Conservation (phyloP, 1,140 invertebrate genomes). For the Aphis craccivora region DNA sequence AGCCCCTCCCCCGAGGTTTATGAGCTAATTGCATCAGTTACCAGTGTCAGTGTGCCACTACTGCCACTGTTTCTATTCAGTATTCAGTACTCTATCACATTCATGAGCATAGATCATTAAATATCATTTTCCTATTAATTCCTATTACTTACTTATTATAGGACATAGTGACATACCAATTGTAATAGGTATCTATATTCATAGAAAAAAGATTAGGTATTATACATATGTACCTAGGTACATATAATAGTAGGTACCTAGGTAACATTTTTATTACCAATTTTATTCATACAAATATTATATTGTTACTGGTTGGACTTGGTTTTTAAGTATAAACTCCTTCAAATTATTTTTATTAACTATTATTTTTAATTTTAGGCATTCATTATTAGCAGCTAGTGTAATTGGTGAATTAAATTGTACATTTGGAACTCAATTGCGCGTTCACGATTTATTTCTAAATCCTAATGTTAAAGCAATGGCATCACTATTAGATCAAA, state of each 20-base stretch:
- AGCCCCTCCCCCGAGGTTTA: too few species aligned
- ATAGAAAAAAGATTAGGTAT: neutral
- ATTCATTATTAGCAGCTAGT: constrained; percentile 67
- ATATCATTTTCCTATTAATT: too few species aligned
- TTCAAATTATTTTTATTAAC: neutral
- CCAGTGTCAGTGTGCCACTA: too few species aligned
- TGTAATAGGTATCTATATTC: neutral
- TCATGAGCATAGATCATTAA: too few species aligned
- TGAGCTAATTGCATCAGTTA: too few species aligned
- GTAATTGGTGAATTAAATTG: constrained; percentile 64
- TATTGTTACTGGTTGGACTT: neutral
- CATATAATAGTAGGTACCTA: neutral
- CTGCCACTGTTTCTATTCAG: too few species aligned
- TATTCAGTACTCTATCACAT: too few species aligned
- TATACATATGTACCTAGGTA: neutral
- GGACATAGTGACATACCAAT: neutral
- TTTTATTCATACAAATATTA: neutral
- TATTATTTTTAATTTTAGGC: constrained; percentile 61
- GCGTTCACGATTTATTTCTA: constrained; percentile 59
- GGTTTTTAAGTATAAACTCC: neutral
- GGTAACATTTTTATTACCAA: neutral
- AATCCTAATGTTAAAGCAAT: constrained; percentile 60
- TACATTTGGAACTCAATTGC: constrained; percentile 56
- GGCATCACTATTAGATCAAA: constrained; percentile 59
- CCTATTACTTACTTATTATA: neutral